Percentiles rank a stretch among this genome's conserved stretches.
Evolutionary conservation across 2,888 invertebrate genomes (phyloP).

Genomic region (Zootermopsis nevadensis): DNA sequence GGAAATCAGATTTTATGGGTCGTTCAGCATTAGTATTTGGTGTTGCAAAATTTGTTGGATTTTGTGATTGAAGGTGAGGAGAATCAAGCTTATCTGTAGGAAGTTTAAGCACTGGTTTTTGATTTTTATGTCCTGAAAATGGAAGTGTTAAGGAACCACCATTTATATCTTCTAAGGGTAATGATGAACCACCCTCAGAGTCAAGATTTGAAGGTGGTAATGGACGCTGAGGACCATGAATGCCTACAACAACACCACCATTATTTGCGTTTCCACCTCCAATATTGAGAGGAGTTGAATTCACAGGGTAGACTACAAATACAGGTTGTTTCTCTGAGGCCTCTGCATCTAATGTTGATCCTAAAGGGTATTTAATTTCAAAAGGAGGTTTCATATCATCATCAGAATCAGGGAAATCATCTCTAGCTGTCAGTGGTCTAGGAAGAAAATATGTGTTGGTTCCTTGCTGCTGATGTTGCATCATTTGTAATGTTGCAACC

Average conservation of each 20-base stretch:
- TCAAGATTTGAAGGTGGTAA: constrained; percentile 62
- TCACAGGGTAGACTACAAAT: constrained; percentile 72
- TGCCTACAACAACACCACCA: constrained; percentile 69
- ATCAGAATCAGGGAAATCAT: constrained; percentile 38
- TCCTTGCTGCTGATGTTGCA: constrained; percentile 59
- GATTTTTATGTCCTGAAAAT: constrained; percentile 53
- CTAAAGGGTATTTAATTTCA: constrained; percentile 24
- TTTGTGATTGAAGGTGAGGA: constrained; percentile 61
- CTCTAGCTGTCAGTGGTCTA: constrained; percentile 34
- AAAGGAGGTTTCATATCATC: constrained; percentile 28
- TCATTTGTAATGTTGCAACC: constrained; percentile 77
- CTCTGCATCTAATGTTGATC: constrained; percentile 55
- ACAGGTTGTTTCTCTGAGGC: constrained; percentile 59
- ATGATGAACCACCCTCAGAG: neutral
- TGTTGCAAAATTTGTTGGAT: constrained; percentile 55
- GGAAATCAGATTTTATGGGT: constrained; percentile 70
- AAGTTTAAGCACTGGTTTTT: constrained; percentile 64
- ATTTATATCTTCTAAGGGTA: constrained; percentile 8
- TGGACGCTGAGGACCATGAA: constrained; percentile 66
- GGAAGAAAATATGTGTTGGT: constrained; percentile 21
- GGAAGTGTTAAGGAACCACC: neutral
- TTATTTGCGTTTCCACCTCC: constrained; percentile 61
- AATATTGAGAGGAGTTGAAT: constrained; percentile 66
- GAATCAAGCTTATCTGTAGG: constrained; percentile 62
- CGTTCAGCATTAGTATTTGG: constrained; percentile 55